A percentile compares a stretch with the other conserved stretches of the same genome.
Evolutionary conservation across 2,113 vertebrate species (phyloP).

Genomic region (Tamias sibiricus): DNA sequence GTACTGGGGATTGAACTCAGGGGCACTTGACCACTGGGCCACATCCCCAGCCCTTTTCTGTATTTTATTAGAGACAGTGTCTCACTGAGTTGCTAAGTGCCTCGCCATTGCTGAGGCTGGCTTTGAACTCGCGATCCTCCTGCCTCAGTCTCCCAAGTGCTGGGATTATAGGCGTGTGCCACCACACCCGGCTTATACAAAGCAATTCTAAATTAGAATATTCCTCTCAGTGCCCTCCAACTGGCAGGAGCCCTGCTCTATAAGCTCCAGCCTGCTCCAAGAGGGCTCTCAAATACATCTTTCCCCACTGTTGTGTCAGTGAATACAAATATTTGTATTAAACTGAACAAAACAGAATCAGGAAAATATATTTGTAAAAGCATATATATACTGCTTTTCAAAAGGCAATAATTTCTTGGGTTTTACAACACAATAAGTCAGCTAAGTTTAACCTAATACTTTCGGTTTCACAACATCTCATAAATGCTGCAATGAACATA

Average conservation of each 20-base stretch:
- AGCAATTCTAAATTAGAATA: not conserved
- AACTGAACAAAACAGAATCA: slow-evolving; percentile 38
- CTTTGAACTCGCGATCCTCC: no score
- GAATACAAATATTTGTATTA: slow-evolving; percentile 40
- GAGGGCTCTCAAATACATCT: not conserved
- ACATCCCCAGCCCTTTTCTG: no score
- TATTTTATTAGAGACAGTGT: no score
- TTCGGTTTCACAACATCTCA: not conserved
- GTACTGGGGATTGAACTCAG: no score
- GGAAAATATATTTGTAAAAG: slow-evolving; percentile 48
- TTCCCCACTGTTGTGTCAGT: not conserved
- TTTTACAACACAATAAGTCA: slow-evolving; percentile 21
- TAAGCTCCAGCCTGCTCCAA: not conserved
- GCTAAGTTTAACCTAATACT: slow-evolving; percentile 15
- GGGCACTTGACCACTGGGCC: no score
- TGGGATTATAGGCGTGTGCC: no score
- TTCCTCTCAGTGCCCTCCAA: not conserved
- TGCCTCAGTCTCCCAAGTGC: no score
- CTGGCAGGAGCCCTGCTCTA: not conserved
- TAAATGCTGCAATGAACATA: not conserved
- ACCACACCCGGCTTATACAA: slow-evolving; percentile 26
- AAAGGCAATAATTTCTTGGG: not conserved
- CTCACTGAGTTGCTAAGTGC: no score
- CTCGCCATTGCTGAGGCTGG: no score
- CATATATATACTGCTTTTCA: slow-evolving; percentile 26